These are phyloP conservation scores for Acrocephalus scirpaceus DNA, from an alignment of 2,797 vertebrate genomes.

Conservation along the genomic window DNA sequence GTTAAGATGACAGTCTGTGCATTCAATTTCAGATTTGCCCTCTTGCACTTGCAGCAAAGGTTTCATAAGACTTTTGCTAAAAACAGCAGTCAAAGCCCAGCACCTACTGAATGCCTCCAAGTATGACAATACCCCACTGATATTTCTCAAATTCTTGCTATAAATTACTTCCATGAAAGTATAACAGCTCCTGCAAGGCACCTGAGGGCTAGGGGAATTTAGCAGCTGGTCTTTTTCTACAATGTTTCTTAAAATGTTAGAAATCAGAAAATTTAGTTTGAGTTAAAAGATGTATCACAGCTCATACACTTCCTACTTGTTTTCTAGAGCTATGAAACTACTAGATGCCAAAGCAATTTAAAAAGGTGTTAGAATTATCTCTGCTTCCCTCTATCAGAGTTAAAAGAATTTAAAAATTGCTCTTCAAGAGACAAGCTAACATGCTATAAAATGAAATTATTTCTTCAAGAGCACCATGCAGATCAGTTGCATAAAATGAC, in stretches of 20 bases:
- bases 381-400: neutral
- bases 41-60: neutral
- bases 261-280: neutral
- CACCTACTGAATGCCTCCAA: neutral
- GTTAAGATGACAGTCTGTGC: neutral
- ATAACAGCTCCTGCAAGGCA: neutral
- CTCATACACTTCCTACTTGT: neutral
- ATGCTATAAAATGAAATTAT: neutral
- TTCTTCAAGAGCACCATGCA: neutral
- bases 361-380: neutral
- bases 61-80: neutral
- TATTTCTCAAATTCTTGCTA: neutral
- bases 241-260: neutral
- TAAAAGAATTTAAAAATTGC: neutral
- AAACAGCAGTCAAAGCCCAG: neutral
- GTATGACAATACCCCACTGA: accelerated
- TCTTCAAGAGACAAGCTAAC: neutral
- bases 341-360: neutral
- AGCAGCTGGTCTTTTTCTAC: neutral
- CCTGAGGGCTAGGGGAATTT: neutral
- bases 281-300: neutral
- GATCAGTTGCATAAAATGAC: neutral
- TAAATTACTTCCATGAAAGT: neutral
- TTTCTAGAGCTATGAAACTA: neutral
- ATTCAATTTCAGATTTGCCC: neutral